Evolutionary conservation across 2,888 invertebrate species (phyloP), one percentile per base, ranked within the genome.

Genomic region (Gandaritis pyraliata): DNA sequence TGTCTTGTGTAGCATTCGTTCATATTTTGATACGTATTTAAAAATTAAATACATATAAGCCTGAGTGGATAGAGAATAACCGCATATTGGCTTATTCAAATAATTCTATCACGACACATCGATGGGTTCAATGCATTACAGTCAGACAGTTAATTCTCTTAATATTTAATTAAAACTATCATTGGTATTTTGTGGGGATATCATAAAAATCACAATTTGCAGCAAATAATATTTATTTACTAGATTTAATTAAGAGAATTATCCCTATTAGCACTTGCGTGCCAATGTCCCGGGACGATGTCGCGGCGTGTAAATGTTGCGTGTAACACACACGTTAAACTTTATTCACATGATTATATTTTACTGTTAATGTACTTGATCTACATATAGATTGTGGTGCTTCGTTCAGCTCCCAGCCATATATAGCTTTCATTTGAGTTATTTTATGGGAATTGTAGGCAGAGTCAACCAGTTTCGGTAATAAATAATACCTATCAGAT

Each of bases 221-320:
- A n/a, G n/a, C n/a, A n/a, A n/a, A n/a, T n/a, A n/a, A n/a, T n/a
- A n/a, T n/a, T n/a, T n/a, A n/a, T n/a, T n/a, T n/a, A n/a, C n/a
- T n/a, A n/a, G n/a, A n/a, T n/a, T n/a, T n/a, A n/a, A n/a, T n/a
- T n/a, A n/a, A n/a, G n/a, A n/a, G n/a, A n/a, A n/a, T n/a, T n/a
- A n/a, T n/a, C n/a, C n/a, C n/a, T n/a, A n/a, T n/a, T n/a, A n/a
- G 29, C 6, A 29, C 47, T 49, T 36, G 61, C 52, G 46, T 61
- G 58, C 56, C 55, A 46, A 53, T 51, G 62, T 62, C 60, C 55
- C 48, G 51, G 51, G 60, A 58, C 63, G 51, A 49, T 54, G 59
- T 54, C 59, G 62, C 33, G 30, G 47, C 7, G 46, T 58, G 46
- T 61, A 59, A 57, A 64, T 61, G 60, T 65, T 51, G 63, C 66